A percentile compares a stretch with the other conserved stretches of the same genome.
phyloP scores from a whole-genome alignment of 2,888 invertebrate species.

The Tetragonisca angustula region DNA sequence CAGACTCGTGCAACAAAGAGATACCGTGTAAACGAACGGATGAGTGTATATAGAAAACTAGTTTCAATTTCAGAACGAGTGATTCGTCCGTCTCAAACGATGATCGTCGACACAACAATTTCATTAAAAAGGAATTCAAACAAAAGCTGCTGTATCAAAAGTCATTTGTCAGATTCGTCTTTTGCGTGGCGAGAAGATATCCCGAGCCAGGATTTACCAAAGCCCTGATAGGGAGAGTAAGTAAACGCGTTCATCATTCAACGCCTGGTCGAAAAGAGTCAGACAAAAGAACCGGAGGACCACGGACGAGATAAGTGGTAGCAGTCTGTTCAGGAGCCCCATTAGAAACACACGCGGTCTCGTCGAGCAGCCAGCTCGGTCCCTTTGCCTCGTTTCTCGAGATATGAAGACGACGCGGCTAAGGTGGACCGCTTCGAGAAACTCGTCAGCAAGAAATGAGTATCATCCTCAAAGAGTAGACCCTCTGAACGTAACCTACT shows the following conservation, averaged over 20 bases:
- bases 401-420: conserved; percentile 18
- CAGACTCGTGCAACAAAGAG: no score
- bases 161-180: no score
- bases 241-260: conserved; percentile 34
- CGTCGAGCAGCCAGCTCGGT: conserved; percentile 56
- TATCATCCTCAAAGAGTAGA: no score
- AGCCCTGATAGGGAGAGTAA: conserved; percentile 22
- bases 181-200: conserved; percentile 12
- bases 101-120: no score
- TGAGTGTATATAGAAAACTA: no score
- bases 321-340: conserved; percentile 65
- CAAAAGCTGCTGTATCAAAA: no score
- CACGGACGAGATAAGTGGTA: conserved; percentile 66
- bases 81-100: no score
- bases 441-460: not conserved
- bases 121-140: no score
- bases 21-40: no score
- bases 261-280: conserved; percentile 39
- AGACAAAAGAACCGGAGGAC: conserved; percentile 59
- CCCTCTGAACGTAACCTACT: no score
- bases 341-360: conserved; percentile 70
- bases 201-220: conserved; percentile 13
- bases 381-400: conserved; percentile 24
- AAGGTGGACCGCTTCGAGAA: conserved; percentile 47
- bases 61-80: no score